Base-by-base conservation (phyloP, 2,797 vertebrate genomes). In the Tenualosa ilisha region DNA sequence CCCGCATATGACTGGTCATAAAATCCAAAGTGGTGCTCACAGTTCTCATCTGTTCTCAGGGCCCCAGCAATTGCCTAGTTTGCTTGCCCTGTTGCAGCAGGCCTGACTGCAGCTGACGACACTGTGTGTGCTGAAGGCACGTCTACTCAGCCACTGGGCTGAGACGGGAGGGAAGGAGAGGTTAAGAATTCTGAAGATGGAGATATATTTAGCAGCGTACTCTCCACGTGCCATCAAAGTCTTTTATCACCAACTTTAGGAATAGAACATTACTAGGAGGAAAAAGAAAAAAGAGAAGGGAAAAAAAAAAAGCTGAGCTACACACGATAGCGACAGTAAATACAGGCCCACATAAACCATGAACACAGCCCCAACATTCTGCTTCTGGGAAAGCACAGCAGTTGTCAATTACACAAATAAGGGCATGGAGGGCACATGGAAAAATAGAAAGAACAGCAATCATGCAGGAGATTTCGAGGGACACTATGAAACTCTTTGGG, bases 311-410 rank as follows among this genome's bases (percentile, higher is more conserved):
- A 17, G 68, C 68, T 75, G 31, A 6, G 13, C 37, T 75, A 11
- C 68, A 75, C 68, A 43, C 40, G 68, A 75, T 75, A 8, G 12
- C 68, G 15, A 75, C 37, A 15, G 68, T 75, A 75, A 75, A 75
- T 75, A 75, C 31, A 37, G 68, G 68, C 68, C 31, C 68, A 37
- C 15, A 20, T 37, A 37, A 75, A 75, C 68, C 68, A 75, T 75
- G 43, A 75, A 75, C 68, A 75, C 15, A 75, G 68, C 31, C 68
- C 37, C 68, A 75, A 75, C 68, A 75, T 43, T 75, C 31, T 17
- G 68, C 37, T 75, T 75, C 68, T 75, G 68, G 68, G 68, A 75
- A 72, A 75, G 68, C 68, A 75, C 31, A 75, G 68, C 68, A 75
- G 68, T 40, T 17, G 31, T 43, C 26, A 75, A 75, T 75, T 75